Percentiles rank a stretch among this genome's conserved stretches.
Evolutionary conservation across 2,113 vertebrate species (phyloP).

Genomic region (Centrocercus urophasianus): DNA sequence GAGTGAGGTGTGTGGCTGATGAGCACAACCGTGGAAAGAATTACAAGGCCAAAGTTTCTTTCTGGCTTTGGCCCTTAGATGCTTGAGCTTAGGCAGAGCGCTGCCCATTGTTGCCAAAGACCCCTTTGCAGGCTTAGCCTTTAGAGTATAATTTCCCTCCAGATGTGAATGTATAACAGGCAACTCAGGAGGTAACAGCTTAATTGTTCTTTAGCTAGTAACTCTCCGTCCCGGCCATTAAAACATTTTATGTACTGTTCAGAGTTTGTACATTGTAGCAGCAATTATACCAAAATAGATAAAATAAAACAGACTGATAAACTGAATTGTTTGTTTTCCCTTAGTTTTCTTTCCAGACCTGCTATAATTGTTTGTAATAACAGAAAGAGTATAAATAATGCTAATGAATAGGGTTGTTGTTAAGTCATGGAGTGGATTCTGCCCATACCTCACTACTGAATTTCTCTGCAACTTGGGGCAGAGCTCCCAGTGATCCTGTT

Average conservation of each 20-base stretch:
- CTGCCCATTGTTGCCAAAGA: background rate
- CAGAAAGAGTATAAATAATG: background rate
- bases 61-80: background rate
- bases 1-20: background rate
- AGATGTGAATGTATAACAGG: constrained; percentile 23
- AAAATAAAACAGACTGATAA: constrained; percentile 59
- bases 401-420: background rate
- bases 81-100: constrained; percentile 28
- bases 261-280: background rate
- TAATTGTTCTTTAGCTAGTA: constrained; percentile 49
- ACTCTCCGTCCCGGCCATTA: constrained; percentile 31
- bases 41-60: background rate
- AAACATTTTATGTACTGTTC: constrained; percentile 42
- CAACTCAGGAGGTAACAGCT: background rate
- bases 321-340: background rate
- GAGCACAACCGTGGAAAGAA: background rate
- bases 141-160: constrained; percentile 15
- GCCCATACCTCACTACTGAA: background rate
- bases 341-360: constrained; percentile 35
- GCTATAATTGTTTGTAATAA: constrained; percentile 3
- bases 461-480: background rate
- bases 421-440: constrained; percentile 15
- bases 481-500: background rate
- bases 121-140: background rate
- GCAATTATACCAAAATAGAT: constrained; percentile 39